Conservation (phyloP, 2,113 vertebrate genomes). For the human region GRCh38 chr2:223232501-223233000, state of each 20-base stretch:
- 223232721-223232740: background rate
- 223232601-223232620: background rate
- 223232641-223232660: conserved; percentile 4
- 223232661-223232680: conserved; percentile 11
- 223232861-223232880: background rate
- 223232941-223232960: conserved; percentile 20
- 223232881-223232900: background rate
- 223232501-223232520: background rate
- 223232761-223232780: conserved; percentile 32
- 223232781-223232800: background rate
- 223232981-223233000: background rate
- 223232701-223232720: background rate
- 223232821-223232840: background rate
- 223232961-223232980: background rate
- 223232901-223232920: background rate
- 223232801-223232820: background rate
- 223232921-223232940: background rate
- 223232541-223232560: background rate
- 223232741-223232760: conserved; percentile 32
- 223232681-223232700: background rate
- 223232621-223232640: background rate
- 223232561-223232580: background rate
- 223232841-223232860: conserved; percentile 9
- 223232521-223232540: background rate
- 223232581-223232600: background rate